These are phyloP conservation scores for Mesochorus sp. DNA, from an alignment of 2,888 invertebrate genomes.

Conservation along the genomic window DNA sequence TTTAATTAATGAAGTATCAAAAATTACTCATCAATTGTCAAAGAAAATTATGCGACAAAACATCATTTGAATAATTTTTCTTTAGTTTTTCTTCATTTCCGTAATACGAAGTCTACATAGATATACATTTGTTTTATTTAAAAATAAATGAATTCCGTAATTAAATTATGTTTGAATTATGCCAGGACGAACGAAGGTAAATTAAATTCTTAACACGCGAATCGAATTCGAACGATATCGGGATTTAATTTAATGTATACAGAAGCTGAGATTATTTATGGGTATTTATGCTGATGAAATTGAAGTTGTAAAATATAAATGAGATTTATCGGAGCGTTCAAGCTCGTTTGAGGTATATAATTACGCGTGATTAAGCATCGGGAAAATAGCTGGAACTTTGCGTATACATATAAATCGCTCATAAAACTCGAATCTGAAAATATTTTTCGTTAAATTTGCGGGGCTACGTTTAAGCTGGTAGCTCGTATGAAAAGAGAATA, in stretches of 20 bases:
- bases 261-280: neutral
- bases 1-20: too few species aligned
- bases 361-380: conserved; percentile 17
- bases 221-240: neutral
- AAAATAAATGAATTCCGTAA: too few species aligned
- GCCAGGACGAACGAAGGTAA: too few species aligned
- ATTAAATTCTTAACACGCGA: neutral
- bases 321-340: neutral
- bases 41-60: too few species aligned
- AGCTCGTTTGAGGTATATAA: neutral
- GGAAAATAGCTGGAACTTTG: neutral
- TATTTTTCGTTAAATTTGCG: conserved; percentile 19
- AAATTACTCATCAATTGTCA: too few species aligned
- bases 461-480: conserved; percentile 2
- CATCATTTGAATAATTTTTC: too few species aligned
- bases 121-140: too few species aligned
- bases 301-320: neutral
- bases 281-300: neutral
- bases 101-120: too few species aligned
- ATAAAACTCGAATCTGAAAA: conserved; percentile 16
- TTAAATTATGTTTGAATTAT: too few species aligned
- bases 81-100: too few species aligned
- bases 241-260: neutral
- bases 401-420: neutral
- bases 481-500: conserved; percentile 21